Percentiles rank a stretch among this genome's conserved stretches.
Evolutionary conservation across 2,797 vertebrate species (phyloP).

Genomic region (Chanos chanos): DNA sequence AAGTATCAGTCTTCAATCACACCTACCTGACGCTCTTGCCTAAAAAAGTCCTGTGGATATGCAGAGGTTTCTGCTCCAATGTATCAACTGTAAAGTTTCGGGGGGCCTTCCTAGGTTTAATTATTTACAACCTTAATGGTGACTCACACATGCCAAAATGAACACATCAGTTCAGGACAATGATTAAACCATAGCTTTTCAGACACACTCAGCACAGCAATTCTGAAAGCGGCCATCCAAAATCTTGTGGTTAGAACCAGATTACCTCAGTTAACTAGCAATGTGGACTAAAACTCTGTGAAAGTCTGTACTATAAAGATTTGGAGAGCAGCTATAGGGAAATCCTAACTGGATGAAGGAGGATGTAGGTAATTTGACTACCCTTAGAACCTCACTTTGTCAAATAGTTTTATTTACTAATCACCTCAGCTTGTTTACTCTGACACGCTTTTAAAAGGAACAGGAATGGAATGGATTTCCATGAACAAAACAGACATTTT

Average conservation of each 20-base stretch:
- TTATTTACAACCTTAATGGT: not conserved
- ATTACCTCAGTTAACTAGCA: not conserved
- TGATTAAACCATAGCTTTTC: not conserved
- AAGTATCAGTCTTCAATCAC: slow-evolving; percentile 56
- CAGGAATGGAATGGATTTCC: slow-evolving; percentile 1
- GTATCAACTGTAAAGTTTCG: too few relatives aligned
- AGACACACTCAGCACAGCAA: not conserved
- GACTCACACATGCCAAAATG: not conserved
- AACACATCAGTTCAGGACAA: not conserved
- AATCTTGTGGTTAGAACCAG: not conserved
- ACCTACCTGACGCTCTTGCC: slow-evolving; percentile 57
- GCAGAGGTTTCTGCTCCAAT: too few relatives aligned
- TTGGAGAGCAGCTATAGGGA: too few relatives aligned
- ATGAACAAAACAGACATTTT: slow-evolving; percentile 20
- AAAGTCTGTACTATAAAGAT: too few relatives aligned
- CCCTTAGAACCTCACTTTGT: too few relatives aligned
- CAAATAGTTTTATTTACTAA: too few relatives aligned
- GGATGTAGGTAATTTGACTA: too few relatives aligned
- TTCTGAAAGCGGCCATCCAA: too few relatives aligned
- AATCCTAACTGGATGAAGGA: too few relatives aligned
- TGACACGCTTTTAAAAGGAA: slow-evolving; percentile 6
- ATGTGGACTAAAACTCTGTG: too few relatives aligned
- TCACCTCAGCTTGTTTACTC: not conserved
- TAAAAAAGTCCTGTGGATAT: not conserved
- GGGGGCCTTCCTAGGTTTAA: not conserved